phyloP scores from a whole-genome alignment of 2,797 vertebrate species.

The Galaxias olidus region DNA sequence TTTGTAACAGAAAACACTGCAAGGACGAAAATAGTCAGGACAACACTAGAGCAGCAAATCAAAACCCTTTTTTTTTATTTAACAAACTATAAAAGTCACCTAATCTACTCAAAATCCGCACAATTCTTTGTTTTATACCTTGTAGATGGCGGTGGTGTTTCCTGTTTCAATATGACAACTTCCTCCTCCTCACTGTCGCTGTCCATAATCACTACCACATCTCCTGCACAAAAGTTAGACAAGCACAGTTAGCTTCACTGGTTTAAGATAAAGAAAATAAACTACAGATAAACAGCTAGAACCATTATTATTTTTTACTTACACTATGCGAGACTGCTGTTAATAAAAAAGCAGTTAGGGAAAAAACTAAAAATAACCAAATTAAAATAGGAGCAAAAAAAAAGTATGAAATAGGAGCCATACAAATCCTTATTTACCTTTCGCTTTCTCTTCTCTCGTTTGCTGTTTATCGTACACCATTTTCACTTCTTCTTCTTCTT shows the following conservation, averaged over 20 bases:
- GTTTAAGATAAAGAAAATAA: too few relatives aligned
- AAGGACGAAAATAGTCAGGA: too few relatives aligned
- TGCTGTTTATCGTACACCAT: constrained; percentile 26
- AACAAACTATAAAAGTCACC: not conserved
- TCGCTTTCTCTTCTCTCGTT: constrained; percentile 12
- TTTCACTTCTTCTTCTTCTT: constrained; percentile 31
- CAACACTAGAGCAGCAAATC: too few relatives aligned
- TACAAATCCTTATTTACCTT: constrained; percentile 15
- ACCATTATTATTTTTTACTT: too few relatives aligned
- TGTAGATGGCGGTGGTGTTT: constrained; percentile 67
- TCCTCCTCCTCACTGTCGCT: constrained; percentile 97
- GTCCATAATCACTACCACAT: constrained; percentile 86
- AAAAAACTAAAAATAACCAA: not conserved
- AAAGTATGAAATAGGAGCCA: not conserved
- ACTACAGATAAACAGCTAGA: too few relatives aligned
- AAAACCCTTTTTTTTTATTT: not conserved
- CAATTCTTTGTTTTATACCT: constrained; percentile 18
- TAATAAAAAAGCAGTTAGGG: too few relatives aligned
- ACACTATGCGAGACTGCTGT: too few relatives aligned
- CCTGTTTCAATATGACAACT: constrained; percentile 85
- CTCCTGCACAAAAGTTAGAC: constrained; percentile 61
- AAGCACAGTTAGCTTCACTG: not conserved
- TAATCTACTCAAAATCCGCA: not conserved
- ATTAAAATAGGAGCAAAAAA: not conserved
- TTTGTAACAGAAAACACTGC: not conserved